Conservation (phyloP, 35 echinoderm and acorn worm genomes). For the Amphiura filiformis region DNA sequence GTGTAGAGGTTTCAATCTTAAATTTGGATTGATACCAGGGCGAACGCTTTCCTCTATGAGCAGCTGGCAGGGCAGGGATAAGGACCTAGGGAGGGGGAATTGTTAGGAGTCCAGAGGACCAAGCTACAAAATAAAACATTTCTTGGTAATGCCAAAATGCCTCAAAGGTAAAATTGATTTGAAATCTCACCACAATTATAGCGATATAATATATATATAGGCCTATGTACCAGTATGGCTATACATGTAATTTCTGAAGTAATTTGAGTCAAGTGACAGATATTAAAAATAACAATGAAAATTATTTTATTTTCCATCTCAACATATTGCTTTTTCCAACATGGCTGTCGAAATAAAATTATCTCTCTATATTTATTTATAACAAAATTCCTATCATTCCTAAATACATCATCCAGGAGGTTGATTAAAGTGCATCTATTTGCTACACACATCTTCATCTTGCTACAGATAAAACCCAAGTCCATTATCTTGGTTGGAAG, state of each 20-base stretch:
- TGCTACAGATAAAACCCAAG: background rate
- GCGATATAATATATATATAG: background rate
- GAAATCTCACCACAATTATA: background rate
- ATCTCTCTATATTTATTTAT: background rate
- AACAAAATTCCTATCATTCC: no score
- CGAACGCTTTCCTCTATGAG: no score
- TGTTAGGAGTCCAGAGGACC: no score
- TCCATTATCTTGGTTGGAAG: background rate
- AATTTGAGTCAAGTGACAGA: no score
- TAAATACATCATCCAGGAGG: no score
- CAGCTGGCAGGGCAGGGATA: no score
- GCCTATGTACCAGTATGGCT: background rate
- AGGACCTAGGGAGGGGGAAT: no score
- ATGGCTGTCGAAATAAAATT: background rate
- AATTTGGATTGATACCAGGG: no score
- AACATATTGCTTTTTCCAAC: background rate
- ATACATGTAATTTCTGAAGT: no score
- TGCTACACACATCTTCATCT: no score
- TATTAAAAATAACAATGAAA: background rate
- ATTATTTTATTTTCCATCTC: background rate
- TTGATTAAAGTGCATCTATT: no score
- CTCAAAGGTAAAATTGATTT: background rate
- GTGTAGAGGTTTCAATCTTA: no score
- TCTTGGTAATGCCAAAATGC: background rate
- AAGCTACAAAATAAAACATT: background rate